A percentile compares a stretch with the other conserved stretches of the same genome.
Evolutionary conservation across 2,888 invertebrate genomes (phyloP).

Genomic region (Epiblema foenella): DNA sequence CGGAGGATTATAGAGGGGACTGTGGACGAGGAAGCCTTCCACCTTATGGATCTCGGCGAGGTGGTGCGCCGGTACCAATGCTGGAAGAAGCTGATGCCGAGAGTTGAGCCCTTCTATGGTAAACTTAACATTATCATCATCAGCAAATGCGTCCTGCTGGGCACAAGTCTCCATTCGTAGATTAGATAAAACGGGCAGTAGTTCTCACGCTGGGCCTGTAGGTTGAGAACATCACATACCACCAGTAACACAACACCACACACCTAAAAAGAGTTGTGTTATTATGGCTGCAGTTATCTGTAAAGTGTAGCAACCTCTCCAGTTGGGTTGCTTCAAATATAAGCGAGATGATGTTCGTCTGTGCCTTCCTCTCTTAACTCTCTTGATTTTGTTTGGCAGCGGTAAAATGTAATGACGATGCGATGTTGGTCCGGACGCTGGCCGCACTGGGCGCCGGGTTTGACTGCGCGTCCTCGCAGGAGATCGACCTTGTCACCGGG

Average conservation of each 20-base stretch:
- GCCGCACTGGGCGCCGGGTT: constrained; percentile 96
- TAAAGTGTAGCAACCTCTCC: too few relatives aligned
- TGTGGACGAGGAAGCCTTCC: constrained; percentile 92
- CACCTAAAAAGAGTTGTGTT: too few relatives aligned
- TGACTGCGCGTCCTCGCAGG: constrained; percentile 98
- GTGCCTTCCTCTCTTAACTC: too few relatives aligned
- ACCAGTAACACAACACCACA: too few relatives aligned
- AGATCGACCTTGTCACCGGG: constrained; percentile 92
- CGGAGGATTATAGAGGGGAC: background rate
- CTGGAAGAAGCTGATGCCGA: constrained; percentile 94
- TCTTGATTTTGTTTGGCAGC: constrained; percentile 76
- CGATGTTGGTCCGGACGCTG: constrained; percentile 91
- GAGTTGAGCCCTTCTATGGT: constrained; percentile 97
- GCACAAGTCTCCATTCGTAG: too few relatives aligned
- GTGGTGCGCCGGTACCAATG: constrained; percentile 91
- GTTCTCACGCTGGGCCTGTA: too few relatives aligned
- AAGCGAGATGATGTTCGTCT: too few relatives aligned
- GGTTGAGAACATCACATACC: too few relatives aligned
- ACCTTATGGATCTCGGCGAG: constrained; percentile 94
- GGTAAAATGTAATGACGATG: constrained; percentile 98
- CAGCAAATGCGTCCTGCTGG: too few relatives aligned
- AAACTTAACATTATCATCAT: constrained; percentile 52
- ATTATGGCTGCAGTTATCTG: too few relatives aligned
- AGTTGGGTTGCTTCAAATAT: too few relatives aligned
- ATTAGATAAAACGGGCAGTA: too few relatives aligned